Evolutionary conservation across 1,140 invertebrate genomes (phyloP).

Genomic region (Lanistes nyassanus): DNA sequence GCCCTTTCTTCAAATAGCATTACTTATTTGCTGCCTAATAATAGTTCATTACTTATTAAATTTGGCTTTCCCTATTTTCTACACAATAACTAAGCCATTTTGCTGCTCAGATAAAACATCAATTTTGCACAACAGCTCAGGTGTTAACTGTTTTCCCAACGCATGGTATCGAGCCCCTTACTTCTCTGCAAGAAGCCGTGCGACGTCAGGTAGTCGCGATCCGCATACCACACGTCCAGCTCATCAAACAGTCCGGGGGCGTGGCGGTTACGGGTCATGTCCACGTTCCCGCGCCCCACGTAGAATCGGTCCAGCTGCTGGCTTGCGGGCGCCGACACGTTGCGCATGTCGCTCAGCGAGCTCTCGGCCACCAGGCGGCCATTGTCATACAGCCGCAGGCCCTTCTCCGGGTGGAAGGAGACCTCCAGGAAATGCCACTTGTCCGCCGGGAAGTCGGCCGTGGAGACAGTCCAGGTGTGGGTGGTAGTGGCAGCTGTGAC

Average conservation of each 20-base stretch:
- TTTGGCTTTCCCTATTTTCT: too few species aligned
- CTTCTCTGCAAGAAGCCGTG: conserved; percentile 62
- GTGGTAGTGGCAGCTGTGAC: conserved; percentile 45
- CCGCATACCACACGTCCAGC: conserved; percentile 60
- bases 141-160: too few species aligned
- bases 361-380: conserved; percentile 43
- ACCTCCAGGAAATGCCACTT: conserved; percentile 63
- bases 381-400: conserved; percentile 54
- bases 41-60: too few species aligned
- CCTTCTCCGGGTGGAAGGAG: conserved; percentile 56
- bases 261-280: conserved; percentile 40
- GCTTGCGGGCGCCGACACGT: background rate
- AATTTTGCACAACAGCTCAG: too few species aligned
- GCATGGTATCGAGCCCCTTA: conserved; percentile 40
- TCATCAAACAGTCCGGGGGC: conserved; percentile 60
- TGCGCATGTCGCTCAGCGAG: background rate
- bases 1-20: too few species aligned
- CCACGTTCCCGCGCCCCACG: conserved; percentile 46
- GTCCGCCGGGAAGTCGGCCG: conserved; percentile 35
- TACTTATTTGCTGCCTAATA: too few species aligned
- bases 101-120: too few species aligned
- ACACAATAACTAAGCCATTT: too few species aligned
- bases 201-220: conserved; percentile 58
- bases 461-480: conserved; percentile 45
- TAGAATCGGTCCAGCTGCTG: conserved; percentile 36